Base-by-base conservation (phyloP, 2,113 vertebrate genomes). In the Carollia perspicillata region DNA sequence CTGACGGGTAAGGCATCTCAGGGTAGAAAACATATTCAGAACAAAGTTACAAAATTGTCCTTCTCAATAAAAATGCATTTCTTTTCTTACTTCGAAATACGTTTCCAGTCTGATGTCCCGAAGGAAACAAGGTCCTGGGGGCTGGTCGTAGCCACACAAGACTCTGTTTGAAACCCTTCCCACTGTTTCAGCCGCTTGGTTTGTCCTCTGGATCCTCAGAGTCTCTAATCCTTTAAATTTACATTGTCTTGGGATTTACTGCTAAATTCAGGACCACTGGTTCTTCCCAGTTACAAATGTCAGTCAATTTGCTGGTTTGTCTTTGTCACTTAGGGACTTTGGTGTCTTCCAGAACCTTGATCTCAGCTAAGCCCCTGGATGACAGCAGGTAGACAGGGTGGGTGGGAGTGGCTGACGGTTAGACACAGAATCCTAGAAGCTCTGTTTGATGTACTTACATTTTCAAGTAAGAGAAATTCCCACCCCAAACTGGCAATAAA, bases 11-110 rank as follows among this genome's bases (percentile, higher is more conserved):
- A 94, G 79, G 75, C 95, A 95, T 97, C 96, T 95, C 94, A 96
- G 94, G 90, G 84, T 92, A 92, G 93, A 97, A 97, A 97, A 97
- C 96, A 97, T 86, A 97, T 93, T 97, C 92, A 97, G 87, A 96
- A 87, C 92, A 90, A 91, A 97, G 97, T 96, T 97, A 95, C 90
- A 93, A 89, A 95, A 96, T 87, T 95, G 65, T 55, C 77, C 42
- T 96, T 87, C 89, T 95, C 87, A 84, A 49, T 93, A 97, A 95
- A 95, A 95, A 97, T 84, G 79, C 84, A 84, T 94, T 80, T 87
- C 40, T 84, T 84, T 93, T 89, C 63, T 89, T 77, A 30, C 44
- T 92, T 93, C 44, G 71, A 93, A 95, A 69, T 84, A 88, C 69
- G 33, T 96, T 96, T 83, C 78, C 8, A 63, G 37, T 84, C 69